Base-by-base conservation (phyloP, 92 coral and sea anemone genomes). In the Porites cylindrica region DNA sequence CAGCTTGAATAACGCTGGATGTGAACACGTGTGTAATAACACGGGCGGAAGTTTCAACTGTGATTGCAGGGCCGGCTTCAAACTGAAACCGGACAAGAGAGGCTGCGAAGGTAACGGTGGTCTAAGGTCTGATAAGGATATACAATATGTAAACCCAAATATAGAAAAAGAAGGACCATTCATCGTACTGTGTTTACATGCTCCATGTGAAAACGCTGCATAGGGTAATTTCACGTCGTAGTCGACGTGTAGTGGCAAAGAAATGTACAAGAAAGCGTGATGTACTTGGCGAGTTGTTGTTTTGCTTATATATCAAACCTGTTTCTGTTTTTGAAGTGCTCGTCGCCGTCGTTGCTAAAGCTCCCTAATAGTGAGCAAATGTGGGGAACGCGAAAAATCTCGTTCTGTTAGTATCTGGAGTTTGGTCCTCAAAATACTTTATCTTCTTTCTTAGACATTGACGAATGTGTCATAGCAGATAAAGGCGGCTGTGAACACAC, bases 11-110 rank as follows among this genome's bases (percentile, higher is more conserved):
- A 97, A 95, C 59, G 99, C 99, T 16, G 99, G 99, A 32, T 97
- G 99, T 69, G 99, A 97, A 69, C 99, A 97, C 82, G 47, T 95
- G 72, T 97, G 99, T 69, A 83, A 93, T 76, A 97, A 97, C 83
- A 95, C 94, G 16, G 79, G 19, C 13, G 99, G 99, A 18, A 97
- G 99, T 63, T 97, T 82, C 75, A 70, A 92, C 82, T 97, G 99
- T 63, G 91, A 94, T 43, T 97, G 99, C 47, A 92, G 95, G 81
- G 91, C 93, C 73, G 99, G 99, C 4, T 97, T 85, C 91, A 88
- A 88, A 68, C 96, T 97, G 7, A 87, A 89, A 43, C 61, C 76
- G n/a, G 89, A 87, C 72, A 51, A 74, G 14, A 66, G 38, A 73
- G 98, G 98, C 32, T 97, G 99, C 78, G 91, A 86, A 95, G 98